Evolutionary conservation across 2,113 vertebrate genomes (phyloP), one percentile per base, ranked within the genome.

Genomic region (Campylomormyrus tamandua): DNA sequence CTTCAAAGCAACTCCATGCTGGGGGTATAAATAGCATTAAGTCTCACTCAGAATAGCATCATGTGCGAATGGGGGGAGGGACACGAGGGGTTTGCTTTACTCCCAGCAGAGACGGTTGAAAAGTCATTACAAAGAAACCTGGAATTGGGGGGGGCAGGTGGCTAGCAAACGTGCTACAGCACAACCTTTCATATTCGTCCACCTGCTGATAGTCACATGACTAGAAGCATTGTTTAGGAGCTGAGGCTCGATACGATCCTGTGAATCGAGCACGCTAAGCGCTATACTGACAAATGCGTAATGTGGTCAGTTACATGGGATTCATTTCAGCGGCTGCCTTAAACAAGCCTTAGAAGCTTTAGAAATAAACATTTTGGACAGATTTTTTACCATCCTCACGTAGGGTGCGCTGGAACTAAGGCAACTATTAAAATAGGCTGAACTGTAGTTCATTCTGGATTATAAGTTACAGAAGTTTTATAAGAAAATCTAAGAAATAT

Each of bases 1-100:
- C 90, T 93, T 92, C 92, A 93, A 91, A 93, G 90, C 27, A 87
- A 58, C 86, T 92, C 90, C 58, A 91, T 88, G 87, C 91, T 91
- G 89, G 27, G n/a, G 50, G 89, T 93, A 94, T 92, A 92, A 93
- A 94, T 94, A 95, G 90, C 87, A 88, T 15, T 19, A 66, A 89
- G 89, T 66, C 87, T 90, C 89, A 91, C 92, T 93, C 91, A 77
- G 88, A 92, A 90, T 50, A 92, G 90, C 49, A 90, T 83, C 85
- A 66, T 90, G 46, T 84, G 46, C 87, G 88, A 91, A 91, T 84
- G 62, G 90, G 92, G 92, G 92, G 90, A 88, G 89, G 56, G 87
- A 89, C 52, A 50, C 88, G 45, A 88, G 90, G 90, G 49, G 42
- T 39, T 80, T 52, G 83, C 88, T 48, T 11, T 80, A 70, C 89